These are phyloP conservation scores for Pseudoips prasinana DNA, from an alignment of 2,888 invertebrate species.

Conservation along the genomic window DNA sequence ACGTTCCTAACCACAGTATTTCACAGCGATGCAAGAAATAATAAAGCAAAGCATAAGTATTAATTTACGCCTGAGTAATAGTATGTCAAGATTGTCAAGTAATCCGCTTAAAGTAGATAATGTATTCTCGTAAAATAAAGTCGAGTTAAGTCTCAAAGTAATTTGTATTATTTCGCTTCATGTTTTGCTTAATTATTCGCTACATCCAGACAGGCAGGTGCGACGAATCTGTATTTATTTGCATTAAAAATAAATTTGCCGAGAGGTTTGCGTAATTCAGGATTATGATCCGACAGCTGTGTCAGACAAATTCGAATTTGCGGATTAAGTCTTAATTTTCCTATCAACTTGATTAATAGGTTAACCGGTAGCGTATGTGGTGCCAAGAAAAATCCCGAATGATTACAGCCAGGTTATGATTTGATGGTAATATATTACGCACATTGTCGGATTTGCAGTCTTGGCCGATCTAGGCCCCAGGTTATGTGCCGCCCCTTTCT, in stretches of 20 bases:
- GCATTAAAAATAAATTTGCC: slow-evolving; percentile 76
- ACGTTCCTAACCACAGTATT: too few relatives aligned
- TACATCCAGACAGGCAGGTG: slow-evolving; percentile 73
- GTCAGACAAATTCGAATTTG: slow-evolving; percentile 67
- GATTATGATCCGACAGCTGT: slow-evolving; percentile 73
- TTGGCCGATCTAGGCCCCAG: too few relatives aligned
- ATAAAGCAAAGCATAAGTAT: slow-evolving; percentile 32
- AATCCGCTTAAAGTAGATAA: slow-evolving; percentile 57
- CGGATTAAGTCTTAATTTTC: slow-evolving; percentile 67
- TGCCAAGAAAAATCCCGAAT: slow-evolving; percentile 21
- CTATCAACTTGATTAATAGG: slow-evolving; percentile 59
- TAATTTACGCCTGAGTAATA: slow-evolving; percentile 41
- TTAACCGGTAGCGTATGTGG: slow-evolving; percentile 33
- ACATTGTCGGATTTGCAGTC: too few relatives aligned
- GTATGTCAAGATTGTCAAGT: slow-evolving; percentile 50
- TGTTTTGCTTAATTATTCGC: slow-evolving; percentile 73
- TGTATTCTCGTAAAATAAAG: slow-evolving; percentile 61
- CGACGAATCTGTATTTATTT: slow-evolving; percentile 78
- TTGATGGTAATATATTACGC: too few relatives aligned
- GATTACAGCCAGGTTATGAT: too few relatives aligned
- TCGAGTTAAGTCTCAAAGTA: slow-evolving; percentile 67
- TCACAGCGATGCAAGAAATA: slow-evolving; percentile 3
- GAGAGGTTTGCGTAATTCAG: slow-evolving; percentile 67
- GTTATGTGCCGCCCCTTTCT: too few relatives aligned
- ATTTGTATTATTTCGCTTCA: slow-evolving; percentile 75